phyloP scores from a whole-genome alignment of 1,140 invertebrate genomes.

The Aphelinus atriplicis region DNA sequence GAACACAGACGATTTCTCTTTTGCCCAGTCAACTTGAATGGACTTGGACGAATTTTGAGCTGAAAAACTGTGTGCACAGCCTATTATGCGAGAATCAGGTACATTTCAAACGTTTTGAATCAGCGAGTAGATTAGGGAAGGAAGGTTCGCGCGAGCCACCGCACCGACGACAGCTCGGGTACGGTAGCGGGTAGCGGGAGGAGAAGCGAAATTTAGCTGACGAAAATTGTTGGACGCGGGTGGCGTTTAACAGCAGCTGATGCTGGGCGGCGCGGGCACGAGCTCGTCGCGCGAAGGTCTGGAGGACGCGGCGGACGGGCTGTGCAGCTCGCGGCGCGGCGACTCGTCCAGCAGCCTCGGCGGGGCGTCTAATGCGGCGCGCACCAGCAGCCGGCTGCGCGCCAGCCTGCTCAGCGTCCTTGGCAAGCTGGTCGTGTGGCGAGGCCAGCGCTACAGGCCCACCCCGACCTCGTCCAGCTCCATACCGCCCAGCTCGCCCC shows the following conservation, averaged over 20 bases:
- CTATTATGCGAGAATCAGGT: too few relatives aligned
- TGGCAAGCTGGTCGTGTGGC: constrained; percentile 74
- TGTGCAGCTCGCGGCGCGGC: constrained; percentile 49
- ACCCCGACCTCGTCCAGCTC: constrained; percentile 51
- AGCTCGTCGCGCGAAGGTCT: constrained; percentile 58
- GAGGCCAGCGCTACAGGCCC: constrained; percentile 64
- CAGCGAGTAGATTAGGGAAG: too few relatives aligned
- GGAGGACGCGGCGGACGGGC: constrained; percentile 49
- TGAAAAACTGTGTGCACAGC: too few relatives aligned
- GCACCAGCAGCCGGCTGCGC: constrained; percentile 62
- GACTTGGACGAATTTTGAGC: too few relatives aligned
- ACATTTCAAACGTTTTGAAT: too few relatives aligned
- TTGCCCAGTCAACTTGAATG: too few relatives aligned
- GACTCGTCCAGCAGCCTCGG: constrained; percentile 60
- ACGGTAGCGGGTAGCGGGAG: too few relatives aligned
- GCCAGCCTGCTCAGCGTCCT: constrained; percentile 74
- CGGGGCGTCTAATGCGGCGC: constrained; percentile 38
- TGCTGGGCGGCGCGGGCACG: constrained; percentile 27
- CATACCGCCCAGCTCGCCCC: constrained; percentile 63
- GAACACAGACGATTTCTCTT: too few relatives aligned
- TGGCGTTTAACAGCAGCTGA: constrained; percentile 5
- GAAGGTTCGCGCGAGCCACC: too few relatives aligned
- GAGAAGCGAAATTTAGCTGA: too few relatives aligned
- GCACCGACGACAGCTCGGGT: neutral
- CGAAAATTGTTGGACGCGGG: too few relatives aligned